A percentile compares a stretch with the other conserved stretches of the same genome.
These are phyloP conservation scores for Bombus pascuorum DNA, from an alignment of 1,140 invertebrate genomes.

Conservation along the genomic window DNA sequence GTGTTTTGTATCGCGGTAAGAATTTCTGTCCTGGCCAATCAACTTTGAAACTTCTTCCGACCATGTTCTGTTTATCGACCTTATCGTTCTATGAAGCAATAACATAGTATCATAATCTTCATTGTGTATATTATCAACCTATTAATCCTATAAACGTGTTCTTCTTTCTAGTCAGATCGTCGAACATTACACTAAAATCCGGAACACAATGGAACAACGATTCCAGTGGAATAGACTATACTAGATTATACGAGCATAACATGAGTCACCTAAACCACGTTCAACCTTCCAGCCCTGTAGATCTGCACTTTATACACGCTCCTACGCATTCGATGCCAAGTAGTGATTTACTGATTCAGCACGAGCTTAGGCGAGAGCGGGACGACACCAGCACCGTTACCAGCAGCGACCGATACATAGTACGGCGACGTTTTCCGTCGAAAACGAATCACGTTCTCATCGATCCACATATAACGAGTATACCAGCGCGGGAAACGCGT, in stretches of 20 bases:
- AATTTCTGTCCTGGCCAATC: no score
- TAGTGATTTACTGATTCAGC: slow-evolving; percentile 42
- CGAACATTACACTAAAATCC: not conserved
- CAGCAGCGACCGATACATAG: slow-evolving; percentile 18
- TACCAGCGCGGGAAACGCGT: not conserved
- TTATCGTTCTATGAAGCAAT: no score
- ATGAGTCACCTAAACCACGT: slow-evolving; percentile 43
- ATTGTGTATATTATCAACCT: not conserved
- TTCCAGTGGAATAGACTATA: not conserved
- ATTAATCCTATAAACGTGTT: not conserved
- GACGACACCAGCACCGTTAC: not conserved
- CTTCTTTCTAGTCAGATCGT: not conserved
- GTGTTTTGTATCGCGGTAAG: no score
- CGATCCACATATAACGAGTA: not conserved
- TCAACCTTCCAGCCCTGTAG: slow-evolving; percentile 16
- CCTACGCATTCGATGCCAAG: slow-evolving; percentile 43
- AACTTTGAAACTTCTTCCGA: no score
- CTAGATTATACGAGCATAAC: slow-evolving; percentile 26
- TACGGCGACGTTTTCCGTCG: not conserved
- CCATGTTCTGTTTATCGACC: no score
- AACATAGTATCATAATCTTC: no score
- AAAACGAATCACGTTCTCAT: not conserved
- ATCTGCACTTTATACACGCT: slow-evolving; percentile 48
- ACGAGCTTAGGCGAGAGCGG: not conserved
- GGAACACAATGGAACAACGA: not conserved